A percentile compares a stretch with the other conserved stretches of the same genome.
These are phyloP conservation scores for Lethocerus indicus DNA, from an alignment of 1,140 invertebrate genomes.

Conservation along the genomic window DNA sequence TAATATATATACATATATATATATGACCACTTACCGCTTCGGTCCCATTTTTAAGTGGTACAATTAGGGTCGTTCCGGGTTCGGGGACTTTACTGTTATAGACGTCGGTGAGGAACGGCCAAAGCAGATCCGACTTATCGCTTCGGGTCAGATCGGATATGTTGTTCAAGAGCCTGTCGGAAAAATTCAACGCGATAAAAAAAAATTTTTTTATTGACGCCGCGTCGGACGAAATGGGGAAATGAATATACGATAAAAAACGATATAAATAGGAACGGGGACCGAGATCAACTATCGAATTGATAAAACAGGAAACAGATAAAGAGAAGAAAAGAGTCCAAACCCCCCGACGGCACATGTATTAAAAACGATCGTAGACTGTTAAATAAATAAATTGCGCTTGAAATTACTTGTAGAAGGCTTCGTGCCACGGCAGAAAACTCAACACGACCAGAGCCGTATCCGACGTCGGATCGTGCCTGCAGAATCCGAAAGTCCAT, in stretches of 20 bases:
- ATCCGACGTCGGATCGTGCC: slow-evolving; percentile 68
- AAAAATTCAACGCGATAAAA: slow-evolving; percentile 3
- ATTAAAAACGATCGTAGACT: neutral
- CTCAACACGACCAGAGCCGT: slow-evolving; percentile 64
- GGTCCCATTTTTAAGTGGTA: slow-evolving; percentile 35
- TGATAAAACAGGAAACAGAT: neutral
- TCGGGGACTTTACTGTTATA: slow-evolving; percentile 41
- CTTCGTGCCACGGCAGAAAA: slow-evolving; percentile 87
- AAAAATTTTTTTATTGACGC: neutral
- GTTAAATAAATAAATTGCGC: slow-evolving; percentile 1
- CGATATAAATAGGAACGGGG: neutral
- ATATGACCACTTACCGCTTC: slow-evolving; percentile 13
- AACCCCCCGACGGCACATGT: neutral
- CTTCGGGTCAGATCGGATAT: slow-evolving; percentile 37
- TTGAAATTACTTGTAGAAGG: slow-evolving; percentile 66
- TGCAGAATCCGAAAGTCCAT: slow-evolving; percentile 91
- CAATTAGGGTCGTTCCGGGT: slow-evolving; percentile 29
- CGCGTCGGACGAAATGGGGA: neutral
- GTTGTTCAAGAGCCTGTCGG: slow-evolving; percentile 34
- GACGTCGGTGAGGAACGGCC: slow-evolving; percentile 44
- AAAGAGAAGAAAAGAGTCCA: neutral
- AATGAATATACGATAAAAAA: neutral
- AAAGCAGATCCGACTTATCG: slow-evolving; percentile 30
- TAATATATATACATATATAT: too few relatives aligned
- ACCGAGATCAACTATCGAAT: neutral